Conservation (phyloP, 2,888 invertebrate species). For the Nephrotoma appendiculata region DNA sequence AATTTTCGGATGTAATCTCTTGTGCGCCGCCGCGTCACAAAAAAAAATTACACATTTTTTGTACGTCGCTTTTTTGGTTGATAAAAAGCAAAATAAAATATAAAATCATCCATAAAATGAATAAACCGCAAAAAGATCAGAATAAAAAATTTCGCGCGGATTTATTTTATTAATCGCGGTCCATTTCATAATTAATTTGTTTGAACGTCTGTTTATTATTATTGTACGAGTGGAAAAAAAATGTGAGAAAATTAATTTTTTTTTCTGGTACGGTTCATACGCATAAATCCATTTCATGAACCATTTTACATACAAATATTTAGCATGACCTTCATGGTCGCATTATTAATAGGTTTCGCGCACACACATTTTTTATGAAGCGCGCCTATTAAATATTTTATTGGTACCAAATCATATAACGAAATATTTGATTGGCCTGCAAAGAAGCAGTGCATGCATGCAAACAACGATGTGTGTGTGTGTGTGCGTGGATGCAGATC, state of each 20-base stretch:
- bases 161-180: constrained; percentile 12
- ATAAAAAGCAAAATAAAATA: background rate
- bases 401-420: background rate
- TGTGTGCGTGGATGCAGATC: background rate
- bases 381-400: background rate
- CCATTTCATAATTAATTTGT: constrained; percentile 15
- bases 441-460: background rate
- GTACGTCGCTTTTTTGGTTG: background rate
- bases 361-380: background rate
- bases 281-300: background rate
- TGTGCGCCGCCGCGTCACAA: background rate
- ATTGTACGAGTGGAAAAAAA: background rate
- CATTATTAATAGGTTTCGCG: no score
- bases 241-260: background rate
- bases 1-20: background rate
- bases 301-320: background rate
- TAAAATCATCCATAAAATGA: background rate
- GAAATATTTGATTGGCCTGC: background rate
- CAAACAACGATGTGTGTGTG: background rate
- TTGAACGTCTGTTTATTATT: constrained; percentile 10
- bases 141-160: background rate
- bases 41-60: background rate
- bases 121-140: constrained; percentile 1
- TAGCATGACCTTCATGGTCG: background rate
- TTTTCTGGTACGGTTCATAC: background rate